Evolutionary conservation across 23 tunicate genomes (phyloP), one percentile per base, ranked within the genome.

Genomic region (Halocynthia roretzi): DNA sequence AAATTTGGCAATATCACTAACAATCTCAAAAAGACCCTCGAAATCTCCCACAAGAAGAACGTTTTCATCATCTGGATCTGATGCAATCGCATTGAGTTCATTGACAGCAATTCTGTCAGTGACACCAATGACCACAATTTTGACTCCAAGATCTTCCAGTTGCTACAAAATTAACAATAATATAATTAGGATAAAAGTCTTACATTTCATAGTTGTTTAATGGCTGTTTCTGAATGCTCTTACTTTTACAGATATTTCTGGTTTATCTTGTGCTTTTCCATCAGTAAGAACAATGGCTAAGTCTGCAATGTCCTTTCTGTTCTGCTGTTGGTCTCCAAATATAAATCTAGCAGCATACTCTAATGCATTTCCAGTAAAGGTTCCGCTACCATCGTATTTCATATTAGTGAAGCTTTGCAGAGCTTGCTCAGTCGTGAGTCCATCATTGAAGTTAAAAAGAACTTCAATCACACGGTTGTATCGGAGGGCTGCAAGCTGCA

Each of bases 181-280:
- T 31, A 31, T 31, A 31, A 31, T 31, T 31, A 31, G 44, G 44
- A 31, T 0, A 31, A 31, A 31, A 0, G 44, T 31, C 1, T 31
- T 31, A 31, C 44, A 31, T 31, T 31, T 31, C 44, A 31, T 31
- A 31, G 44, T 31, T 31, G 44, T 31, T 31, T 31, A 31, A 31
- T 20, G 22, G 12, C 14, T 21, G 48, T 21, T 1, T 49, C 15
- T 11, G n/a, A 15, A 0, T 49, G 60, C 18, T 20, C 78, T 62
- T 82, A 90, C 96, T 56, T 52, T 64, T 8, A 76, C 98, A 18
- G 81, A 72, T n/a, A 22, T 44, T 23, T 67, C 93, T 17, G 98
- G 87, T 20, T 82, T 67, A 71, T 92, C 98, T 54, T 92, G 98
- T 6, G 98, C 88, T 79, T 81, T 78, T 49, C 98, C 98, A 54